These are phyloP conservation scores for Merluccius polli DNA, from an alignment of 2,797 vertebrate genomes.

Conservation along the genomic window DNA sequence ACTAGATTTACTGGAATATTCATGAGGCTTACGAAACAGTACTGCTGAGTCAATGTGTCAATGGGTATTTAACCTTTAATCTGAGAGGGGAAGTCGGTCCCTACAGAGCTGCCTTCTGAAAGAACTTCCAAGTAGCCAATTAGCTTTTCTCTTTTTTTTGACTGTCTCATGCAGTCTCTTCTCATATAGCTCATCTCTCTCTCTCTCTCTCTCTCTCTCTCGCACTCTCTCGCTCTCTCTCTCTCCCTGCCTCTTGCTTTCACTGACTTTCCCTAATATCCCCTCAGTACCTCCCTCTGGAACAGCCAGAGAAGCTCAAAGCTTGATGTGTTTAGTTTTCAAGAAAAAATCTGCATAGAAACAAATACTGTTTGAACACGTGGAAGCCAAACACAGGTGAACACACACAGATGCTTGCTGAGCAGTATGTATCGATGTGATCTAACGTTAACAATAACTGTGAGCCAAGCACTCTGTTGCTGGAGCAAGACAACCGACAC, in stretches of 20 bases:
- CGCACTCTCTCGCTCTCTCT: no score
- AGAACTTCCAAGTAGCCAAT: background rate
- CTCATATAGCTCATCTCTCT: background rate
- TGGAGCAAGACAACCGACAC: background rate
- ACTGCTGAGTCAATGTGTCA: conserved; percentile 35
- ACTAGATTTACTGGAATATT: conserved; percentile 46
- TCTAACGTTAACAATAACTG: no score
- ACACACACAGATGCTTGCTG: background rate
- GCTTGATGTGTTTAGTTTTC: background rate
- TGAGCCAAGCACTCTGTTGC: background rate
- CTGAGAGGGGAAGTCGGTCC: conserved; percentile 39
- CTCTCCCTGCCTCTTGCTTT: background rate
- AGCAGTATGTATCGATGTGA: background rate
- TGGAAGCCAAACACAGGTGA: background rate
- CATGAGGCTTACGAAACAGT: conserved; percentile 31
- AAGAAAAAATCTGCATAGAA: no score
- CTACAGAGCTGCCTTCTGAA: conserved; percentile 23
- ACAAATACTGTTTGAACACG: background rate
- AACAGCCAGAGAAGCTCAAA: background rate
- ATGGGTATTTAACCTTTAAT: conserved; percentile 57
- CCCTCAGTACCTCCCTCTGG: background rate
- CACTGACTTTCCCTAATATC: background rate
- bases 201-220: background rate
- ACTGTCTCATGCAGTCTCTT: background rate
- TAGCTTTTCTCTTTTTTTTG: background rate